Evolutionary conservation across 2,797 vertebrate species (phyloP).

Genomic region (Gallirallus australis): DNA sequence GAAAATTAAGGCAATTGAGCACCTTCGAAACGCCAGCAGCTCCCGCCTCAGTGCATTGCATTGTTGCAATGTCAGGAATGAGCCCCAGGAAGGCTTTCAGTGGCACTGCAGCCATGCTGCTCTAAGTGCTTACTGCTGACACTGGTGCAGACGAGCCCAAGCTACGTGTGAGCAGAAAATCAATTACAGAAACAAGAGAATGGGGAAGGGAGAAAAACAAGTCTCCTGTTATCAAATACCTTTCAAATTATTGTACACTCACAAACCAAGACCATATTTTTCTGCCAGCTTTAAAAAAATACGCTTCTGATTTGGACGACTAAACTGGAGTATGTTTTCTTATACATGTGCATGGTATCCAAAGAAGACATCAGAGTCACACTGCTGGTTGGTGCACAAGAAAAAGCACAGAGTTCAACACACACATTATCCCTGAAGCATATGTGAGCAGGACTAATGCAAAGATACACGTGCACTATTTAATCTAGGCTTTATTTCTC

Average conservation of each 20-base stretch:
- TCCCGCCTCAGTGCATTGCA: neutral
- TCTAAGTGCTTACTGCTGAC: constrained; percentile 62
- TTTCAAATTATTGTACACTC: neutral
- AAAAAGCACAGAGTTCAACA: neutral
- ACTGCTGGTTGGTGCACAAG: neutral
- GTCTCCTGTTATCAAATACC: neutral
- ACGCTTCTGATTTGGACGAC: neutral
- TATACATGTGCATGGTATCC: neutral
- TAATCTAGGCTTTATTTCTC: constrained; percentile 8
- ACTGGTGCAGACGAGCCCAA: constrained; percentile 24
- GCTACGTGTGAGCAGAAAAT: neutral
- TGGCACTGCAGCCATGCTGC: constrained; percentile 37
- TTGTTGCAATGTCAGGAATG: constrained; percentile 34
- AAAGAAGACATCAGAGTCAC: neutral
- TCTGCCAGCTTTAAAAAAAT: neutral
- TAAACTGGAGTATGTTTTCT: neutral
- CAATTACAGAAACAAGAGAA: neutral
- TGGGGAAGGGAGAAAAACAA: neutral
- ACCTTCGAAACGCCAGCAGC: constrained; percentile 2
- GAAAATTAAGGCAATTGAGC: constrained; percentile 40
- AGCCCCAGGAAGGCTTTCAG: constrained; percentile 57
- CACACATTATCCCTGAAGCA: neutral
- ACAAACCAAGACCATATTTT: neutral
- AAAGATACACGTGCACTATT: neutral
- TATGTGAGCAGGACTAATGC: neutral